Conservation (phyloP, 1,140 invertebrate genomes). For the Schmidtea mediterranea region DNA sequence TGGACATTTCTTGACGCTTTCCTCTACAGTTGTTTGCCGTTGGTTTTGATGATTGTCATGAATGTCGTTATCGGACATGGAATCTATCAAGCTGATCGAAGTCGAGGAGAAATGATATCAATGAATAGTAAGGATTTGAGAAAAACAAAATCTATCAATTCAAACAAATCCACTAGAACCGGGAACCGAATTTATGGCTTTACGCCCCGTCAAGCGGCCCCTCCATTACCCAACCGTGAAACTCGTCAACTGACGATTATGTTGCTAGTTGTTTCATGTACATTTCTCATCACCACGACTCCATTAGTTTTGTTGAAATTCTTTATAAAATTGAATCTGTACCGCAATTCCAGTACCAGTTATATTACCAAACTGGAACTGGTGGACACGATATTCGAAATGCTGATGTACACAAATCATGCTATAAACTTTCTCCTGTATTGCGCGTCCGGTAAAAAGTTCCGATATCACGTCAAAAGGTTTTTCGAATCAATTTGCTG, state of each 20-base stretch:
- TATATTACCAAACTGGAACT: constrained; percentile 6
- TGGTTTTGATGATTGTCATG: too few relatives aligned
- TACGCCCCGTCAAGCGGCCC: too few relatives aligned
- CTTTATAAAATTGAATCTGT: neutral
- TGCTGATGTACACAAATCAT: constrained; percentile 18
- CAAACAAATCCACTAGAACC: too few relatives aligned
- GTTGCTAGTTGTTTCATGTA: neutral
- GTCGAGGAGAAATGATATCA: too few relatives aligned
- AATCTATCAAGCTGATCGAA: too few relatives aligned
- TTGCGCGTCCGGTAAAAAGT: constrained; percentile 15
- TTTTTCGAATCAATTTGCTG: too few relatives aligned
- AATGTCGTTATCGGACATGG: too few relatives aligned
- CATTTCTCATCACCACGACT: neutral
- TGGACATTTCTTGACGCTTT: too few relatives aligned
- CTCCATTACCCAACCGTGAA: neutral
- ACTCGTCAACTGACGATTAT: neutral
- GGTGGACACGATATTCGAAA: constrained; percentile 14
- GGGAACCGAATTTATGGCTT: too few relatives aligned
- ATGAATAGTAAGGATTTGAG: too few relatives aligned
- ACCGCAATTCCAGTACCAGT: neutral
- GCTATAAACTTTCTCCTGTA: constrained; percentile 19
- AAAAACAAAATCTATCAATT: too few relatives aligned
- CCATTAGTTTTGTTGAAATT: neutral
- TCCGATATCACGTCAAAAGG: constrained; percentile 9
- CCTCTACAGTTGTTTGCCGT: too few relatives aligned